Base-by-base conservation (phyloP, 2,797 vertebrate species). In the Phoeniculus purpureus region DNA sequence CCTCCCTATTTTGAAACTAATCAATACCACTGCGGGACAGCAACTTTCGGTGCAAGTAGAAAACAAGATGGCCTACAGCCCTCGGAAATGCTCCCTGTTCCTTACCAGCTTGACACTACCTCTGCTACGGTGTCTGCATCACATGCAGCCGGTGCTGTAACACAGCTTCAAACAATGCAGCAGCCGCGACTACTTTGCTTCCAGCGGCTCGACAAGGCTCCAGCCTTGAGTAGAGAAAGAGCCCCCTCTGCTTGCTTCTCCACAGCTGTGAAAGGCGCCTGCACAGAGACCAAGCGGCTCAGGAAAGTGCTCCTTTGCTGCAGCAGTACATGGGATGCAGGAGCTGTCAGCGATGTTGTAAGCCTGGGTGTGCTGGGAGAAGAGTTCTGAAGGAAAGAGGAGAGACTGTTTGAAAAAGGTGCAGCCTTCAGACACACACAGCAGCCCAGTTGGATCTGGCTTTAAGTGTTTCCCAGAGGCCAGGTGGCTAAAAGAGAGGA, bases 211-310 rank as follows among this genome's bases (percentile, higher is more conserved):
- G 8, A 77, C 64, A 32, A 93, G 92, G 84, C 77, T 90, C 0
- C 64, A 94, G 91, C 81, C 1, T 18, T 64, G 67, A 87, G 56
- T 51, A 90, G 93, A 89, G 95, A 95, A 95, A 96, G 94, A 94
- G 86, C 90, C 90, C 81, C 92, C 92, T 92, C 92, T 85, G 87
- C 92, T 95, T 93, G 92, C 89, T 94, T 81, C 84, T 92, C 58
- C 18, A 81, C 56, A 68, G 94, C 91, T 54, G 83, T 19, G 61
- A 52, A 71, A 81, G 93, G 67, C 19, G 60, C 73, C 62, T 56
- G 87, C 20, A 29, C 2, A 5, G 76, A 62, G 51, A 87, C 20
- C 7, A 16, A 87, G 78, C 12, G 21, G 25, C 90, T 92, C 34
- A 91, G 16, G 43, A 1, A 65, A 82, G 56, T 8, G 34, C 22